Base-by-base conservation (phyloP, 2,888 invertebrate genomes). In the Empis stercorea region DNA sequence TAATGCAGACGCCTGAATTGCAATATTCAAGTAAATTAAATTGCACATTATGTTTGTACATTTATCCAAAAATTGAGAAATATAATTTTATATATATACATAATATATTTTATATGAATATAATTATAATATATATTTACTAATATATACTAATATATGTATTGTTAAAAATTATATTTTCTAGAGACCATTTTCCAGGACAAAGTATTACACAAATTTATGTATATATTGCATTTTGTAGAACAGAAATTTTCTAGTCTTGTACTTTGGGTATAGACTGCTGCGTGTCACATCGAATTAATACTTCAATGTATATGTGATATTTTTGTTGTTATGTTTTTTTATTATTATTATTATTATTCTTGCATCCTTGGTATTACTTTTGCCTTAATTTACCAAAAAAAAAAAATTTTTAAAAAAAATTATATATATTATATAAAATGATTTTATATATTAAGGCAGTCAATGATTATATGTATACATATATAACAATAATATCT, bases 1-100 rank as follows among this genome's bases (percentile, higher is more conserved):
- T 57, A 56, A 57, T 56, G 56, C 57, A 56, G 56, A 56, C 56
- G 57, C 56, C 57, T 56, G 55, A 57, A 57, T 56, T 54, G 57
- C 55, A 57, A 57, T 48, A 54, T 55, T 54, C 54, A 53, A 53
- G 53, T 54, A 54, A 53, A 55, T 53, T 55, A 54, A 55, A 53
- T 54, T 55, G 55, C 55, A 55, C 54, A 55, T 53, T 51, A 55
- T 55, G 51, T 51, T 51, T 53, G 47, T 53, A 48, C 51, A 14
- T 30, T n/a, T n/a, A 34, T 34, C 13, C 13, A 34, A 13, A 34
- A 34, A 34, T n/a, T 34, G 32, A 34, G 32, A n/a, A 34, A n/a
- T n/a, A n/a, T 34, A 34, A 34, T 34, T 13, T 34, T 34, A 32
- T 32, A 32, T 32, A 32, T 9, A 36, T 15, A 38, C 11, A 20